These are phyloP conservation scores for Poecilia wingei DNA, from an alignment of 2,797 vertebrate species.

Conservation along the genomic window DNA sequence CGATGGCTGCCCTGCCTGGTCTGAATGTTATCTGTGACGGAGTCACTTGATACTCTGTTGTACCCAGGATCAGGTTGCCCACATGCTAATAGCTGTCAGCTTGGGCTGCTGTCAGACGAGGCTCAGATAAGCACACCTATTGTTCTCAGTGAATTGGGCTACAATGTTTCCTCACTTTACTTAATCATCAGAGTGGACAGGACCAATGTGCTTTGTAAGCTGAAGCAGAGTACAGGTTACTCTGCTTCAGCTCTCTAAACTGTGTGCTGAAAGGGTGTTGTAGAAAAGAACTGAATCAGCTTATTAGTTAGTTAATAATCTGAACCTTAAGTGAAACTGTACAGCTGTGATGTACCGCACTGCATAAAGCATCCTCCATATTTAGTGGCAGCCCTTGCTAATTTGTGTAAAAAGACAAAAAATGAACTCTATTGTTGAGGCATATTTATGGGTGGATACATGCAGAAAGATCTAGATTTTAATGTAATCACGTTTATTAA, in stretches of 20 bases:
- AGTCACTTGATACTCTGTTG: conserved; percentile 66
- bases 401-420: not conserved
- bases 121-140: conserved; percentile 55
- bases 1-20: conserved; percentile 3
- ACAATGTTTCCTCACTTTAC: conserved; percentile 56
- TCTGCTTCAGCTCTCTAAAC: not conserved
- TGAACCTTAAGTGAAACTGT: not conserved
- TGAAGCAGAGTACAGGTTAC: conserved; percentile 12
- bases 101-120: conserved; percentile 48
- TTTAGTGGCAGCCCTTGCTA: not conserved
- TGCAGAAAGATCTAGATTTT: not conserved
- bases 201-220: conserved; percentile 19
- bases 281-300: not conserved
- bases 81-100: conserved; percentile 49
- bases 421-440: not conserved
- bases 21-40: conserved; percentile 43
- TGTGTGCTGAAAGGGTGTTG: not conserved
- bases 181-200: conserved; percentile 58
- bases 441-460: not conserved
- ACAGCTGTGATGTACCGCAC: not conserved
- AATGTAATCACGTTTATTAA: too few species aligned
- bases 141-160: conserved; percentile 57
- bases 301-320: not conserved
- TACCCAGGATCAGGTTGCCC: conserved; percentile 69
- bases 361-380: not conserved